A percentile compares a stretch with the other conserved stretches of the same genome.
phyloP scores from a whole-genome alignment of 2,113 vertebrate species.

The Archocentrus centrarchus region DNA sequence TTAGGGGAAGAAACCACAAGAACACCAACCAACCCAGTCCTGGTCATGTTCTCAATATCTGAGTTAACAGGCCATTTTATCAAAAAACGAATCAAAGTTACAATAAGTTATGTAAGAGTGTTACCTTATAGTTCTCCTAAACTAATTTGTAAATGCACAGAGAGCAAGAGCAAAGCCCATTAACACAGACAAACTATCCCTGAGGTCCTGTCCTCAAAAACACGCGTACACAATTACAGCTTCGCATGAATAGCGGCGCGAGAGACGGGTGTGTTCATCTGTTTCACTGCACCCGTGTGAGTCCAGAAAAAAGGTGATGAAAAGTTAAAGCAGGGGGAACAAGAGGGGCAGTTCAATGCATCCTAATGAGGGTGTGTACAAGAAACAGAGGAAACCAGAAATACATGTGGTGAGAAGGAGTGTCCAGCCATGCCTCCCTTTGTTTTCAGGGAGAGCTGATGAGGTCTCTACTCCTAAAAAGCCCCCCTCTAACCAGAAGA shows the following conservation, averaged over 20 bases:
- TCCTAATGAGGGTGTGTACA: slow-evolving; percentile 49
- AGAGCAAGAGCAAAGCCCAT: background rate
- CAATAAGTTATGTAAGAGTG: background rate
- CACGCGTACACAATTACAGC: slow-evolving; percentile 42
- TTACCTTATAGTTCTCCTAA: background rate
- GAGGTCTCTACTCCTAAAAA: slow-evolving; percentile 32
- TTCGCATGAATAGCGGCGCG: slow-evolving; percentile 37
- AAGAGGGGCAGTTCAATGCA: slow-evolving; percentile 47
- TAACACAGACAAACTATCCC: slow-evolving; percentile 53
- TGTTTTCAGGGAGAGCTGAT: slow-evolving; percentile 54
- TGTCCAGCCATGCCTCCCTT: slow-evolving; percentile 38
- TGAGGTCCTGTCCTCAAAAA: slow-evolving; percentile 27
- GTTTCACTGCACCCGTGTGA: slow-evolving; percentile 9
- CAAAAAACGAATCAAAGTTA: background rate
- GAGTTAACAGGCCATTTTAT: background rate
- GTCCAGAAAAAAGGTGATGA: slow-evolving; percentile 34
- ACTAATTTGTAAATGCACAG: background rate
- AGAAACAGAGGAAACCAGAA: slow-evolving; percentile 29
- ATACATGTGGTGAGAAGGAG: slow-evolving; percentile 46
- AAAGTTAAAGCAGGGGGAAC: slow-evolving; percentile 48
- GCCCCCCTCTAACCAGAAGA: slow-evolving; percentile 40
- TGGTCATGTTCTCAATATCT: background rate
- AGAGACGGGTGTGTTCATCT: slow-evolving; percentile 25
- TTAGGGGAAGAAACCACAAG: background rate
- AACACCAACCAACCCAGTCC: background rate